Evolutionary conservation across 35 echinoderm and acorn worm species (phyloP).

Genomic region (Apostichopus parvimensis): DNA sequence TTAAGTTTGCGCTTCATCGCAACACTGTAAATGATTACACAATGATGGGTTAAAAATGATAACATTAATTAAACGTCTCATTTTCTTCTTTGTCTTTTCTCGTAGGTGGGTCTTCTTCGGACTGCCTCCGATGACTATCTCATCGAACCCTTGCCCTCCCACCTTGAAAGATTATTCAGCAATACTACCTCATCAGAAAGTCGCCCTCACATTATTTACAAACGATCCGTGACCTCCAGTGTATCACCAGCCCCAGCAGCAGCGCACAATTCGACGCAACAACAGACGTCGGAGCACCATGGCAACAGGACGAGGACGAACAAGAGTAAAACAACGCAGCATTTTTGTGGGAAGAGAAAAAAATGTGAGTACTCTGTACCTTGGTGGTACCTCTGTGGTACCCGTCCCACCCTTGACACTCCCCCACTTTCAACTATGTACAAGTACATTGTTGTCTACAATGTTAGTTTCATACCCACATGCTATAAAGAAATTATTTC

Average conservation of each 20-base stretch:
- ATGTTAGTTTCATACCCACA: no score
- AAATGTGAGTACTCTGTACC: slow-evolving; percentile 60
- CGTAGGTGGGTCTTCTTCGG: slow-evolving; percentile 70
- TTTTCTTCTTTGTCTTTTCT: slow-evolving; percentile 43
- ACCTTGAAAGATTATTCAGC: slow-evolving; percentile 56
- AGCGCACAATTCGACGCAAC: background rate
- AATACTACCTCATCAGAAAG: slow-evolving; percentile 18
- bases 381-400: no score
- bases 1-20: no score
- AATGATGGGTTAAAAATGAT: no score
- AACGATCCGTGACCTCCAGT: slow-evolving; percentile 59
- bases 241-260: background rate
- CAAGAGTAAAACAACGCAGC: slow-evolving; percentile 59
- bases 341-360: slow-evolving; percentile 86
- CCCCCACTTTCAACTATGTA: no score
- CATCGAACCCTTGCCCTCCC: slow-evolving; percentile 75
- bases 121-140: slow-evolving; percentile 75
- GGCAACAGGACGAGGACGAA: background rate
- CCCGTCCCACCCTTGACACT: no score
- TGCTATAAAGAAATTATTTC: no score
- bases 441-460: no score
- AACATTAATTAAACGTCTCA: no score
- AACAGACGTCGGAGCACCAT: background rate
- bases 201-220: slow-evolving; percentile 78
- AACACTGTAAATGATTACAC: no score